A percentile compares a stretch with the other conserved stretches of the same genome.
Evolutionary conservation across 2,888 invertebrate species (phyloP).

Genomic region (Cerastis leucographa): DNA sequence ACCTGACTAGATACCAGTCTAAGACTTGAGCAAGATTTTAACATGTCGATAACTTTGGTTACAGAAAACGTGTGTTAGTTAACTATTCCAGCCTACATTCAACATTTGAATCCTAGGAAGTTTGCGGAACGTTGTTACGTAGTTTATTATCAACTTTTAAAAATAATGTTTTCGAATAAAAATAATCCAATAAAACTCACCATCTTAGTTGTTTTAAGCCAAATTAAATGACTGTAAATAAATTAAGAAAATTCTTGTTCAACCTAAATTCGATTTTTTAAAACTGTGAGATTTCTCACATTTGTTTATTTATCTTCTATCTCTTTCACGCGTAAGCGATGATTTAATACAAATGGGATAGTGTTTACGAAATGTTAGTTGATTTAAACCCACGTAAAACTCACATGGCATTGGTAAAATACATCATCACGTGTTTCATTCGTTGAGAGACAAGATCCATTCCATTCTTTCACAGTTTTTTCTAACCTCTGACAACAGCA

Average conservation of each 20-base stretch:
- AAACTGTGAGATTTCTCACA: constrained; percentile 13
- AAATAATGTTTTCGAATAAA: neutral
- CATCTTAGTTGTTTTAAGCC: neutral
- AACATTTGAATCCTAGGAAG: neutral
- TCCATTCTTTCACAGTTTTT: neutral
- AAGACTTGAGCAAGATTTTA: no score
- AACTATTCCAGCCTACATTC: neutral
- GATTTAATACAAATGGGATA: constrained; percentile 39
- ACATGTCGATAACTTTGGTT: neutral
- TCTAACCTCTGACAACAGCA: neutral
- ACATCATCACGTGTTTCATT: constrained; percentile 6
- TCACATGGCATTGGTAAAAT: constrained; percentile 23
- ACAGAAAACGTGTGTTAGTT: neutral
- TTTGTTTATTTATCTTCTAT: constrained; percentile 33
- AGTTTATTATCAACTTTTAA: neutral
- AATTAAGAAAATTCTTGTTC: neutral
- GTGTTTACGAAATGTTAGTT: constrained; percentile 41
- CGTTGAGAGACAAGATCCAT: constrained; percentile 38
- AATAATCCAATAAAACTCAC: neutral
- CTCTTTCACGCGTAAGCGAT: constrained; percentile 34
- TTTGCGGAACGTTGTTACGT: neutral
- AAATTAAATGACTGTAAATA: constrained; percentile 22
- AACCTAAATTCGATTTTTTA: constrained; percentile 3
- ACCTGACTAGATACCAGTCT: no score
- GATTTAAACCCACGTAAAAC: constrained; percentile 42